A percentile compares a stretch with the other conserved stretches of the same genome.
Evolutionary conservation across 1,140 invertebrate genomes (phyloP).

Genomic region (Neomicropteryx cornuta): DNA sequence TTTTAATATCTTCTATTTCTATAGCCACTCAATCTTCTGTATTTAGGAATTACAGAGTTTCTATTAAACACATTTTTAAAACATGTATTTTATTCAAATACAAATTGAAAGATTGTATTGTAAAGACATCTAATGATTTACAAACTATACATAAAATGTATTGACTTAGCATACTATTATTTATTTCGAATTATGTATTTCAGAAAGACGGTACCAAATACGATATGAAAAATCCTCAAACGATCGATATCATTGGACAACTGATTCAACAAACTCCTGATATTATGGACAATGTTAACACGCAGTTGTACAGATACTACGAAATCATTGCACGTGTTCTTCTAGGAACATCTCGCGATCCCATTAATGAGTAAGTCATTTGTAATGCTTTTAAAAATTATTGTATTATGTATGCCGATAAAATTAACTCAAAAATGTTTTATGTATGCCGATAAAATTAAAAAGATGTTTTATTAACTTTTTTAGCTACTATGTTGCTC

Average conservation of each 20-base stretch:
- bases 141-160: not conserved
- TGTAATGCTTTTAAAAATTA: not conserved
- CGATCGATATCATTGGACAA: constrained; percentile 51
- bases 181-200: not conserved
- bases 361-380: constrained; percentile 21
- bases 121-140: not conserved
- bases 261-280: constrained; percentile 57
- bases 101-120: not conserved
- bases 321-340: constrained; percentile 36
- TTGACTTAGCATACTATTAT: not conserved
- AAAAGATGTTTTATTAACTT: not conserved
- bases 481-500: constrained; percentile 11
- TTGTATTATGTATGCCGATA: not conserved
- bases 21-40: not conserved
- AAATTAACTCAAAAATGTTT: not conserved
- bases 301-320: constrained; percentile 42
- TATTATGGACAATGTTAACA: constrained; percentile 43
- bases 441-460: not conserved
- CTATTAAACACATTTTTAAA: not conserved
- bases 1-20: no score
- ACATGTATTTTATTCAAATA: no score
- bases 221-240: constrained; percentile 37
- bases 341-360: constrained; percentile 24
- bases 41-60: not conserved
- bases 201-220: constrained; percentile 24